Conservation (phyloP, 1,140 invertebrate species). For the Diuraphis noxia region DNA sequence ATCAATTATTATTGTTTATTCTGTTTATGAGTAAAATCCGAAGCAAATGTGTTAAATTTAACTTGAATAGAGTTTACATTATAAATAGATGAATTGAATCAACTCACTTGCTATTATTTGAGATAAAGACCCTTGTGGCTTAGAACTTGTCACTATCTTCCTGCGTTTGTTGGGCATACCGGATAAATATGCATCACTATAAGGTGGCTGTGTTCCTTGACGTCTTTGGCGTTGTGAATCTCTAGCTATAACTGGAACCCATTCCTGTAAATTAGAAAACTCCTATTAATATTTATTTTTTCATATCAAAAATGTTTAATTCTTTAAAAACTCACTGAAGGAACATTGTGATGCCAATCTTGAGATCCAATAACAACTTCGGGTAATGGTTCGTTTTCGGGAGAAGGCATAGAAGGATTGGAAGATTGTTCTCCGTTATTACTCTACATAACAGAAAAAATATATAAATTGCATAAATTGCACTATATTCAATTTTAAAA, state of each 20-base stretch:
- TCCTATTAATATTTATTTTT: background rate
- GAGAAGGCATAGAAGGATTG: background rate
- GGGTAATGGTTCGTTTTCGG: slow-evolving; percentile 59
- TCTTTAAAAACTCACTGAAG: slow-evolving; percentile 60
- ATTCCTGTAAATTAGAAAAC: slow-evolving; percentile 65
- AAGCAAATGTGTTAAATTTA: background rate
- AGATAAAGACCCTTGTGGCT: slow-evolving; percentile 56
- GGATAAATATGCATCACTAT: slow-evolving; percentile 81
- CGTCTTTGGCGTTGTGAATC: slow-evolving; percentile 71
- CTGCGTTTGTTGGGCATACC: slow-evolving; percentile 80
- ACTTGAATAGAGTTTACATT: background rate
- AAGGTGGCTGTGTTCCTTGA: slow-evolving; percentile 64
- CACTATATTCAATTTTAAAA: background rate
- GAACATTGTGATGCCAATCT: slow-evolving; percentile 64
- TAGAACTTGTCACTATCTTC: slow-evolving; percentile 65
- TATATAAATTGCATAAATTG: background rate
- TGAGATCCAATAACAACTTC: slow-evolving; percentile 64
- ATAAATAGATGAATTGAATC: background rate
- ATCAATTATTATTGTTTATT: too few species aligned
- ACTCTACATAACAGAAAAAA: background rate
- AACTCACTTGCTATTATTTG: slow-evolving; percentile 58
- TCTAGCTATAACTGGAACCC: slow-evolving; percentile 79
- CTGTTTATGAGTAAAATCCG: too few species aligned
- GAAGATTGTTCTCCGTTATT: slow-evolving; percentile 17
- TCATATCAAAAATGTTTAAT: background rate